Evolutionary conservation across 1,140 invertebrate genomes (phyloP).

Genomic region (Ceratina calcarata): DNA sequence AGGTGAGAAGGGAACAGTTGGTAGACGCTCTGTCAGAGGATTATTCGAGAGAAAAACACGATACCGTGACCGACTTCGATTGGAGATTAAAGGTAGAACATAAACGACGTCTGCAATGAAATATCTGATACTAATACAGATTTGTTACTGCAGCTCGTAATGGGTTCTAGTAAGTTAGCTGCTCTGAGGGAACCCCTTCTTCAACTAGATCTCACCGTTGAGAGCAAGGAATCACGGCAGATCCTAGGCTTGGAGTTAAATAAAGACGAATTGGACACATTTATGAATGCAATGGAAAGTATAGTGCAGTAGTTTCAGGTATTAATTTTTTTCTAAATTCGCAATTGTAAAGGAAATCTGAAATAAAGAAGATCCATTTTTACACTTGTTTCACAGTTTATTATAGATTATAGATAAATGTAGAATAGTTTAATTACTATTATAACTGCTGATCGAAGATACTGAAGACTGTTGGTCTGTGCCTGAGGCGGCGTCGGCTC

Average conservation of each 20-base stretch:
- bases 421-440: constrained; percentile 81
- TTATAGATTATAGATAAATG: constrained; percentile 81
- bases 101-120: background rate
- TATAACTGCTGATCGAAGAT: constrained; percentile 80
- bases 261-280: constrained; percentile 69
- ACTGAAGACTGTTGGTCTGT: constrained; percentile 74
- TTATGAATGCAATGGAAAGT: constrained; percentile 71
- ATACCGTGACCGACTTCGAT: constrained; percentile 73
- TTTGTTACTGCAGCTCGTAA: constrained; percentile 67
- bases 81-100: constrained; percentile 75
- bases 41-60: constrained; percentile 59
- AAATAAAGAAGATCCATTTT: constrained; percentile 41
- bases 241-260: constrained; percentile 71
- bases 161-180: constrained; percentile 76
- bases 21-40: constrained; percentile 64
- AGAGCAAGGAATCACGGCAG: constrained; percentile 59
- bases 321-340: background rate
- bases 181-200: constrained; percentile 72
- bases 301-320: constrained; percentile 12
- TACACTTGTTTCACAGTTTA: constrained; percentile 81
- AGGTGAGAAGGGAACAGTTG: constrained; percentile 66
- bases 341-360: background rate
- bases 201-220: constrained; percentile 70
- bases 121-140: background rate
- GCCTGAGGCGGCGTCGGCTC: constrained; percentile 66